Percentiles rank a stretch among this genome's conserved stretches.
phyloP scores from a whole-genome alignment of 2,888 invertebrate species.

The Tetranychus piercei region DNA sequence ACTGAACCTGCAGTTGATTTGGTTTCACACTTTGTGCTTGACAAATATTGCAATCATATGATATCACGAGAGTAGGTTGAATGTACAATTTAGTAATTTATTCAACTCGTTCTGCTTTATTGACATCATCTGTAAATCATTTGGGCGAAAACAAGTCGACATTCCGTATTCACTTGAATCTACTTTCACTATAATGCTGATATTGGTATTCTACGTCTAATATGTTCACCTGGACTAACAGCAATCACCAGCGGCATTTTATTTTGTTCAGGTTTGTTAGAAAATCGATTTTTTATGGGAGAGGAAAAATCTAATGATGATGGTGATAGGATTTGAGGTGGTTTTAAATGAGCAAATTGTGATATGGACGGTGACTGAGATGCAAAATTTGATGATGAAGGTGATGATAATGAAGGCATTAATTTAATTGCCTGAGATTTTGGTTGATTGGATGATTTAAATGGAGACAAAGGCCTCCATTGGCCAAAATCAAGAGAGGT shows the following conservation, averaged over 20 bases:
- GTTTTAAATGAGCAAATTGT: not conserved
- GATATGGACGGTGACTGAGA: not conserved
- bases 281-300: not conserved
- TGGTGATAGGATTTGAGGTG: not conserved
- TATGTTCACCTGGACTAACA: not conserved
- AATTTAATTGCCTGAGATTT: not conserved
- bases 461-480: conserved; percentile 3
- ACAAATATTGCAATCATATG: too few species aligned
- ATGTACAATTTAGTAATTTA: too few species aligned
- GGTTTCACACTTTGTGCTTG: too few species aligned
- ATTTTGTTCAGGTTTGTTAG: not conserved
- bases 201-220: not conserved
- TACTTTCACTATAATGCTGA: not conserved
- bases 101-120: not conserved
- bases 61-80: too few species aligned
- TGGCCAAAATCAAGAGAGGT: conserved; percentile 3
- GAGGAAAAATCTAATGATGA: not conserved
- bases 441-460: not conserved
- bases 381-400: not conserved
- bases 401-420: not conserved
- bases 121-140: not conserved
- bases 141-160: not conserved
- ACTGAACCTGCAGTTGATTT: too few species aligned
- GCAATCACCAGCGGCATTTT: not conserved
- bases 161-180: not conserved